Base-by-base conservation (phyloP, 2,113 vertebrate species). In the Phyllostomus discolor region DNA sequence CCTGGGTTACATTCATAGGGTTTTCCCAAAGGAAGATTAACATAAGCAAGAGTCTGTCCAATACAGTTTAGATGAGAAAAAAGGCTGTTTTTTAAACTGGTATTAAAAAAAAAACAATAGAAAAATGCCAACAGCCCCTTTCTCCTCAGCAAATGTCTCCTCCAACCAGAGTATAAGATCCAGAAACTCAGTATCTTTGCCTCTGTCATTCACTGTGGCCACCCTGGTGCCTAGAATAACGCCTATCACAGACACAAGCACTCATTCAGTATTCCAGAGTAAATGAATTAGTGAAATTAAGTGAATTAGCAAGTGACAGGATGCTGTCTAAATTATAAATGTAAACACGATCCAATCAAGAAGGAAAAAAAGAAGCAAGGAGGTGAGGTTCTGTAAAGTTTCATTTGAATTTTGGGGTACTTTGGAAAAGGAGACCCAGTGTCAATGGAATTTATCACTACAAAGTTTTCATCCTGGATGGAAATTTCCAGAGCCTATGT, bases 1-100 rank as follows among this genome's bases (percentile, higher is more conserved):
- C n/a, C 54, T 76, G 70, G n/a, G 69, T 96, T 91, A 92, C 92
- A 82, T 82, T 86, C 24, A 38, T 22, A 69, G 73, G 66, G 46
- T 94, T 82, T 96, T 54, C 33, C 86, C 48, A 11, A 95, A 41
- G 24, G 38, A 88, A 73, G 79, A 93, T 87, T 84, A 92, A 80
- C 35, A 88, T 64, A 94, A 94, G 33, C 33, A 19, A 88, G 16
- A 57, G 50, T 81, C 76, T 69, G 48, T 64, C 50, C 31, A 33
- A 82, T 12, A 81, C 35, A 88, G 72, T 96, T 85, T 80, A 41
- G 78, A 50, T 4, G 6, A 94, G 41, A 57, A 96, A 85, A 14
- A 4, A 43, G 43, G 26, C n/a, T 91, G 69, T 85, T 75, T 92
- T 84, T 94, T 88, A 26, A 82, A 88, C n/a, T 62, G 26, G 16